Conservation (phyloP, 2,113 vertebrate species). For the Potamarius usumacintae region DNA sequence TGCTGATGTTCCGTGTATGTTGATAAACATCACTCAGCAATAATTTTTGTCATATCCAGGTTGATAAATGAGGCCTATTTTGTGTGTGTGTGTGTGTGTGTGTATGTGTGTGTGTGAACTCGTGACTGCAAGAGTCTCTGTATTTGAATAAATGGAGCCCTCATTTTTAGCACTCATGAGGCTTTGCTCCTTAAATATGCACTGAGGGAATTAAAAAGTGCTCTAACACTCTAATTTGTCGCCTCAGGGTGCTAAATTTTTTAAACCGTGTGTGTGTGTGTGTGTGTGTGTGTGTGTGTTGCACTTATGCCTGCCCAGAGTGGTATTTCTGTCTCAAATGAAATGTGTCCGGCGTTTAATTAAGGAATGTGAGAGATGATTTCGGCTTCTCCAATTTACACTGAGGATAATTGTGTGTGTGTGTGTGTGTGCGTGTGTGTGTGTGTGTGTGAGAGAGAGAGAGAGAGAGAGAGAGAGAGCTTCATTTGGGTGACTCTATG, state of each 20-base stretch:
- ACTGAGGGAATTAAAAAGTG: constrained; percentile 9
- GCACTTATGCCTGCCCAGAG: neutral
- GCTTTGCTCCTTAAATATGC: neutral
- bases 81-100: neutral
- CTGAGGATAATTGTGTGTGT: neutral
- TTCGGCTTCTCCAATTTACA: neutral
- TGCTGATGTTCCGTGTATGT: neutral
- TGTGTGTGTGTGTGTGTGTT: constrained; percentile 26
- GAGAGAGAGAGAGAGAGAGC: too few relatives aligned
- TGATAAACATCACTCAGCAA: neutral
- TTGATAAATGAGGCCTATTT: neutral
- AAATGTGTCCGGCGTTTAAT: constrained; percentile 6
- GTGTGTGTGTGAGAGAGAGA: too few relatives aligned
- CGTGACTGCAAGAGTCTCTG: neutral
- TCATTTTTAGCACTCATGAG: neutral
- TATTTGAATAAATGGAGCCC: neutral
- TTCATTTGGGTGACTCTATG: neutral
- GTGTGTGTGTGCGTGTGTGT: neutral
- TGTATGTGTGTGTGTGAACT: neutral
- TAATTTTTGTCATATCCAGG: neutral
- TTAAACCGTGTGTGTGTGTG: neutral
- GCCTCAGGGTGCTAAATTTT: constrained; percentile 6
- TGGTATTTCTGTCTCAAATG: neutral
- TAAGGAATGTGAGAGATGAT: neutral
- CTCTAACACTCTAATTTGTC: constrained; percentile 11